Base-by-base conservation (phyloP, 2,113 vertebrate genomes). In the Columba livia region DNA sequence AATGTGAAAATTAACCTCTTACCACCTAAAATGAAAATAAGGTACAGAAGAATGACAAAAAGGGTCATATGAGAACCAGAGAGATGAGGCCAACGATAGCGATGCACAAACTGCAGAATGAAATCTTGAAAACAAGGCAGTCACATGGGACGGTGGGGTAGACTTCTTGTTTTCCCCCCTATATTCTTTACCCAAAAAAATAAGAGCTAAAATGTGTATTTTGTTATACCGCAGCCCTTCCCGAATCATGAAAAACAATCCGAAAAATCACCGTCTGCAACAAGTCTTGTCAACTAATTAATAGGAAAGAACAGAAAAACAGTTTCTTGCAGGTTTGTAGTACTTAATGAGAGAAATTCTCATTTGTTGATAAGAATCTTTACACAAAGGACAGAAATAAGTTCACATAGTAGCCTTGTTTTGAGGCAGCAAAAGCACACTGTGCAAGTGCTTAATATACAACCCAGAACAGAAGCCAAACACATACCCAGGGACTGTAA, bases 1-100 rank as follows among this genome's bases (percentile, higher is more conserved):
- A 94, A 81, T 31, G 20, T 38, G 25, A 82, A 93, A 93, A 89
- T 93, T 89, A 89, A 95, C 82, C 69, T 79, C 60, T 96, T 84
- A 26, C 34, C n/a, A 84, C 47, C 69, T 23, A 8, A 71, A 32
- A 83, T 62, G 15, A 86, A 74, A 86, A 81, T 51, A 26, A 0
- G 15, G 50, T 24, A 60, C 7, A 34, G 51, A 77, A 61, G 51
- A 53, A n/a, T 12, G 34, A 17, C 40, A 82, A 60, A 24, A 29
- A 85, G 10, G 34, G 34, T 47, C 31, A 5, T 4, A 3, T 0
- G 38, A 50, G 67, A 66, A 24, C 6, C 67, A 67, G 56, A 74
- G 71, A 23, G 42, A 48, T 0, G 6, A 71, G 64, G 20, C 36
- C 16, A 60, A 18, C 1, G 29, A 60, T 0, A 86, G 12, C 5